A percentile compares a stretch with the other conserved stretches of the same genome.
These are phyloP conservation scores for Pseudachorutes palmiensis DNA, from an alignment of 1,140 invertebrate species.

Conservation along the genomic window DNA sequence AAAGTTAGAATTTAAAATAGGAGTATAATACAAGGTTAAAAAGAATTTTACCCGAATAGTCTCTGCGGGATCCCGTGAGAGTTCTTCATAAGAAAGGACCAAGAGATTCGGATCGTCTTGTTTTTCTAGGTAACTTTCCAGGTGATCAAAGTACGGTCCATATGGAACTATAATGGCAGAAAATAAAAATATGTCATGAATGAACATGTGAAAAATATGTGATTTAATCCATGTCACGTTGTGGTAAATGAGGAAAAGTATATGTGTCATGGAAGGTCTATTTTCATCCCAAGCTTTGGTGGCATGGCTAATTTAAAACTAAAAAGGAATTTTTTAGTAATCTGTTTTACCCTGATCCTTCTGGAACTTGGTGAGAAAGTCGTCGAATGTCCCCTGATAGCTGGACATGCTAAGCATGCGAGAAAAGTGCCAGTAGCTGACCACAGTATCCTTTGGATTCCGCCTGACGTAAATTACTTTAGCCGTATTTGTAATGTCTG, in stretches of 20 bases:
- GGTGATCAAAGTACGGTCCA: constrained; percentile 50
- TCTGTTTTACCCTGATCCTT: constrained; percentile 43
- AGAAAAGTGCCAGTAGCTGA: constrained; percentile 48
- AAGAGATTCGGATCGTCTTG: constrained; percentile 44
- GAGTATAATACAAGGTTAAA: neutral
- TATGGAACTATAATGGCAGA: constrained; percentile 47
- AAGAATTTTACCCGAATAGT: constrained; percentile 39
- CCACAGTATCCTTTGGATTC: constrained; percentile 46
- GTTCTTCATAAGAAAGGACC: constrained; percentile 49
- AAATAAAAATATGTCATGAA: too few species aligned
- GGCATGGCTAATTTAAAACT: too few species aligned
- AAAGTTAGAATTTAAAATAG: neutral
- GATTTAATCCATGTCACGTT: too few species aligned
- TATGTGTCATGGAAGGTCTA: too few species aligned
- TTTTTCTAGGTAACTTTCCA: constrained; percentile 45
- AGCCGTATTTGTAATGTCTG: constrained; percentile 14
- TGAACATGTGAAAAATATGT: too few species aligned
- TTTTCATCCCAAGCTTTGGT: too few species aligned
- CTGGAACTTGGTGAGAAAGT: constrained; percentile 46
- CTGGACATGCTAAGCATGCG: constrained; percentile 42
- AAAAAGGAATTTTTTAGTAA: too few species aligned
- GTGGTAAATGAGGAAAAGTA: too few species aligned
- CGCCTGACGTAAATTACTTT: constrained; percentile 48
- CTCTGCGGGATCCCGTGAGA: constrained; percentile 45
- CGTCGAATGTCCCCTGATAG: constrained; percentile 43